Evolutionary conservation across 2,113 vertebrate genomes (phyloP).

Genomic region (Gracilinanus agilis): DNA sequence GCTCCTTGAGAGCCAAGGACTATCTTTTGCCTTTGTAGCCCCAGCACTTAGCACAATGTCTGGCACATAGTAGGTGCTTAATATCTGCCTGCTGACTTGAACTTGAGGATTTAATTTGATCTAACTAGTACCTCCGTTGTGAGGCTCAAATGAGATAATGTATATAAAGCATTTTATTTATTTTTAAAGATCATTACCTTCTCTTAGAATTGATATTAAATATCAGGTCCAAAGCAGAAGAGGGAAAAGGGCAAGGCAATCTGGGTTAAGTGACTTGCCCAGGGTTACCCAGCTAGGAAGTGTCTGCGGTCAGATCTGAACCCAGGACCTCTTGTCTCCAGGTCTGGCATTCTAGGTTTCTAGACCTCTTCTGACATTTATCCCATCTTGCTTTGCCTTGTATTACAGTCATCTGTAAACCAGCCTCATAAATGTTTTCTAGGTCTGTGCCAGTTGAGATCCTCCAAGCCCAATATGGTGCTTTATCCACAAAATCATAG

Average conservation of each 20-base stretch:
- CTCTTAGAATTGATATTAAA: too few relatives aligned
- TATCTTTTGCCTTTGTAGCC: not conserved
- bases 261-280: too few relatives aligned
- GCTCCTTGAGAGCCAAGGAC: not conserved
- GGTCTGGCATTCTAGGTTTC: too few relatives aligned
- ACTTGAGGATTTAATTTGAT: not conserved
- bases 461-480: not conserved
- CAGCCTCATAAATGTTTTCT: not conserved
- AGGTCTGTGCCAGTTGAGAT: not conserved
- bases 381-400: not conserved
- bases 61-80: not conserved
- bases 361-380: not conserved
- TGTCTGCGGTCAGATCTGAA: too few relatives aligned
- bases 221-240: too few relatives aligned
- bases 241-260: too few relatives aligned
- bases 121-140: not conserved
- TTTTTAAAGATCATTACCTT: too few relatives aligned
- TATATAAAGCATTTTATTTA: not conserved
- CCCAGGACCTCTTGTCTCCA: too few relatives aligned
- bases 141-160: not conserved
- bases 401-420: not conserved
- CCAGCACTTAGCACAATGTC: not conserved
- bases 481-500: not conserved
- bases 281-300: too few relatives aligned
- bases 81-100: not conserved